A percentile compares a stretch with the other conserved stretches of the same genome.
Conservation (phyloP, 2,888 invertebrate species). For the Trichacis sp. region DNA sequence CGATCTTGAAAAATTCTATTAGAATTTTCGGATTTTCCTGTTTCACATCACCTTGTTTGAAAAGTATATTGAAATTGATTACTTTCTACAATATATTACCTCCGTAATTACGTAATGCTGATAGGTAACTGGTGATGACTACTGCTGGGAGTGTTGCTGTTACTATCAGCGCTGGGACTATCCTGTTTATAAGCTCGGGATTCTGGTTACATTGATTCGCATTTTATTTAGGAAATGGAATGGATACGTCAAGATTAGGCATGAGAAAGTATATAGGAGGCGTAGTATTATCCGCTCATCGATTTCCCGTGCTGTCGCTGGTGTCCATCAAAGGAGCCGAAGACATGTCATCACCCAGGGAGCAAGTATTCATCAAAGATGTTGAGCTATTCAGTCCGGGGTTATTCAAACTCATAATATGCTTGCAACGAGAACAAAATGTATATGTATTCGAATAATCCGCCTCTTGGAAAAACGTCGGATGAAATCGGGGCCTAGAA, state of each 20-base stretch:
- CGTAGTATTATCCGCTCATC: constrained; percentile 88
- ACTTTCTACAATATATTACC: too few relatives aligned
- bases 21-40: too few relatives aligned
- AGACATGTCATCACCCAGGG: constrained; percentile 76
- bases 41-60: too few relatives aligned
- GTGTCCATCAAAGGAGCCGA: constrained; percentile 86
- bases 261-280: constrained; percentile 93
- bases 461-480: constrained; percentile 91
- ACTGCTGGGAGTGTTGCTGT: constrained; percentile 80
- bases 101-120: constrained; percentile 67
- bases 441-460: not conserved
- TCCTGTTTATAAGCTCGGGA: constrained; percentile 74
- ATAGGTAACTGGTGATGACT: constrained; percentile 74
- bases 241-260: constrained; percentile 91
- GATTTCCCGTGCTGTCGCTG: constrained; percentile 83
- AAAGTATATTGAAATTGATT: too few relatives aligned
- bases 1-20: too few relatives aligned
- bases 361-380: constrained; percentile 77
- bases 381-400: constrained; percentile 87
- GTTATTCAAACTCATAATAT: constrained; percentile 91
- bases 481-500: too few relatives aligned
- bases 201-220: constrained; percentile 66
- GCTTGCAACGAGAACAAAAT: constrained; percentile 72
- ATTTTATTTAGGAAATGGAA: constrained; percentile 84
- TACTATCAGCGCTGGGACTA: constrained; percentile 84